Evolutionary conservation across 2,797 vertebrate genomes (phyloP), one percentile per base, ranked within the genome.

Genomic region (Galagoides demidoff): DNA sequence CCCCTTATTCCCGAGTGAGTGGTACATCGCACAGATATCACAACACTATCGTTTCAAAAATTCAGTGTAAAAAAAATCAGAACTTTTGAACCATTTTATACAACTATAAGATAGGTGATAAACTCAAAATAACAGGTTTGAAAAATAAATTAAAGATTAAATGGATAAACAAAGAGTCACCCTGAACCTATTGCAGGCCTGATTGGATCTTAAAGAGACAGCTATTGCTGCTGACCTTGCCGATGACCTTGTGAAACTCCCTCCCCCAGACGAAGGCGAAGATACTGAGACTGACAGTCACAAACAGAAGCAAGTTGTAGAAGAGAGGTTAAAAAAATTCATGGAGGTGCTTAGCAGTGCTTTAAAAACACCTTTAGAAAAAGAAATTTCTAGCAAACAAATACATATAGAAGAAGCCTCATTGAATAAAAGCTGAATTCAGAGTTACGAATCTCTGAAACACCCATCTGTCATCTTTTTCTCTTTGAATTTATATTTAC

Each of bases 81-180:
- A 95, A 96, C 85, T 82, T 85, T 93, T 90, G 82, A 71, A 90
- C 86, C 86, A 95, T 85, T 95, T 96, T 96, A 94, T 85, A 96
- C 79, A 93, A 93, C 86, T 94, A 49, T 96, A 63, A 97, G 96
- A 93, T 88, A 94, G 92, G 66, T 81, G 95, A 95, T 96, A 93
- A 97, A 97, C 81, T 95, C 79, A 97, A 86, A 96, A 95, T 90
- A 96, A 87, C 90, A 95, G 63, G 89, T 81, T 78, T 91, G 73
- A 79, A 95, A 97, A 98, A 96, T 95, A 97, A 96, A 96, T 95
- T 91, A 92, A 92, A 97, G 86, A 89, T 95, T 94, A 97, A 97
- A 78, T 88, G 89, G 96, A 92, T 96, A 97, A 96, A 90, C 31
- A 97, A 78, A 94, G 63, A 95, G 82, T 64, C 83, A 49, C 34